phyloP scores from a whole-genome alignment of 2,113 vertebrate species.

The Tragulus kanchil region DNA sequence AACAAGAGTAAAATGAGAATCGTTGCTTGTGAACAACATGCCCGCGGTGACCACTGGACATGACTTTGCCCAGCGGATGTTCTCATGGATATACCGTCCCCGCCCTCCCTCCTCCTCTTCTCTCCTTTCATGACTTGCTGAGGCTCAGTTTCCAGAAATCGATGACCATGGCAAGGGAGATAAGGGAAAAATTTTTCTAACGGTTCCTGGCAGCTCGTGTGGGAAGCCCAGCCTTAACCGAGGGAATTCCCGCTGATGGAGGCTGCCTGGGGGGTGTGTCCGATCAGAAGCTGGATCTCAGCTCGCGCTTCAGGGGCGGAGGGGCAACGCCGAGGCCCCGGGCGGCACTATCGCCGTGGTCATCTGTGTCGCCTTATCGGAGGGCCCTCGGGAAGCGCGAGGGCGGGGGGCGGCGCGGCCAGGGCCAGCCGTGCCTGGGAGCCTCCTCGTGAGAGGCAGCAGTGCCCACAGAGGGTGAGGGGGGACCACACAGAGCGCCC shows the following conservation, averaged over 20 bases:
- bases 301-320: not conserved
- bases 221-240: not conserved
- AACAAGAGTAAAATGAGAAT: not conserved
- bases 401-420: not conserved
- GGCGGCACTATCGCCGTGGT: not conserved
- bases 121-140: not conserved
- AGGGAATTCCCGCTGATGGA: not conserved
- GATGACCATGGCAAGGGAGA: not conserved
- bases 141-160: not conserved
- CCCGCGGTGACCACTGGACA: too few relatives aligned
- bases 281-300: not conserved
- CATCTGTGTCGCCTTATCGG: slow-evolving; percentile 57
- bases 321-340: not conserved
- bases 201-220: not conserved
- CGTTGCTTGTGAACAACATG: not conserved
- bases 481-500: not conserved
- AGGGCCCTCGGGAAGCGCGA: not conserved
- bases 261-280: not conserved
- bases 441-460: not conserved
- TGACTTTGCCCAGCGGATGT: not conserved
- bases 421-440: not conserved
- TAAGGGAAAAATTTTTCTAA: not conserved
- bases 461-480: not conserved
- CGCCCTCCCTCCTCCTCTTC: too few relatives aligned
- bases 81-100: not conserved